Base-by-base conservation (phyloP, 2,888 invertebrate species). In the Pogonocherus hispidulus region DNA sequence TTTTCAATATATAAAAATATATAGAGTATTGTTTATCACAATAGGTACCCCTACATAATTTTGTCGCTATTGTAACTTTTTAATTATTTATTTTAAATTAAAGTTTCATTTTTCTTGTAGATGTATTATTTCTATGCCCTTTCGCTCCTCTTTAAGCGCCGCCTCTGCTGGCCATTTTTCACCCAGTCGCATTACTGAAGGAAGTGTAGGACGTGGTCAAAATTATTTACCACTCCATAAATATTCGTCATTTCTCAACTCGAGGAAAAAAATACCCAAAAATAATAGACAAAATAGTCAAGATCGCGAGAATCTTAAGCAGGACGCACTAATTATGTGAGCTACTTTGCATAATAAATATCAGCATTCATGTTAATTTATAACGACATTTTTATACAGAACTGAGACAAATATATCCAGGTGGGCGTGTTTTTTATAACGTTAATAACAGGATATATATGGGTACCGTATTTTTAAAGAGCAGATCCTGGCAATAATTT, bases 301-400 rank as follows among this genome's bases (percentile, higher is more conserved):
- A 8, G 6, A 6, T 14, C n/a, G 19, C 9, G 18, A 1, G 19
- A 41, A 41, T 20, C 18, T 22, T 14, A 41, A 44, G 44, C 22
- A 56, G 57, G 41, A 44, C 44, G 14, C 9, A 6, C 9, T 52
- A 44, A 41, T 56, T 22, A 56, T 41, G 0, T 23, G 41, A 44
- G 32, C 56, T 14, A 1, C 1, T 57, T 57, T 44, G 8, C 44
- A 57, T 57, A 57, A 56, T n/a, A 27, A 41, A 57, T 41, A 23
- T 44, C 22, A 23, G 9, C 44, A 19, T 14, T 46, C n/a, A 46
- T 14, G 23, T 35, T 57, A 20, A 57, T 57, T 57, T 57, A 46
- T 27, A 57, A 46, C 14, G 46, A 46, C 4, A 14, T 6, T 57
- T 46, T 57, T 44, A 57, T 18, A 44, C 11, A 44, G 27, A 46